Evolutionary conservation across 2,888 invertebrate genomes (phyloP), one percentile per base, ranked within the genome.

Genomic region (Steinernema hermaphroditum): DNA sequence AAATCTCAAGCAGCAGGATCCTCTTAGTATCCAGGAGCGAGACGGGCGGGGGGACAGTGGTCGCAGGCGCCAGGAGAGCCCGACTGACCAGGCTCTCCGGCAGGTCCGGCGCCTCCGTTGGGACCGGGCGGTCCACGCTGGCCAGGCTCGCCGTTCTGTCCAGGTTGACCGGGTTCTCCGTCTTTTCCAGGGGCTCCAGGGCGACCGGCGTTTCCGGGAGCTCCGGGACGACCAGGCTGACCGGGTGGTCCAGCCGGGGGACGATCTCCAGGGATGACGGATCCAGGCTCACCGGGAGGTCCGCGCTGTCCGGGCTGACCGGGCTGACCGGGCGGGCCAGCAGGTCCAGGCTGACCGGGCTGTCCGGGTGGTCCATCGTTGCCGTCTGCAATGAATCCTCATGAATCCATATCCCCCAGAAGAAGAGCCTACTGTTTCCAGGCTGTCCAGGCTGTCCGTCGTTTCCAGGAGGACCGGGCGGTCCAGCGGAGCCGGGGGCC

Each of bases 401-500:
- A 37, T n/a, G n/a, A n/a, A n/a, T n/a, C n/a, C n/a, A n/a, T n/a
- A 34, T 57, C 6, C 12, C 37, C 9, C 0, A 57, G 41, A n/a
- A 34, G 19, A 22, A 71, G 14, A 14, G 19, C 68, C 37, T 57
- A 77, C 76, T 80, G 69, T 75, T 77, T 72, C 85, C 85, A 1
- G 82, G 81, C 46, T 76, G 76, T 73, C 85, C 85, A n/a, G 82
- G 81, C 14, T 76, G 75, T 46, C 85, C 85, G 41, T 76, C 76
- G 54, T 78, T 77, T 69, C 80, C 79, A 32, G 79, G 77, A 27
- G 81, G 82, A 19, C 76, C 44, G 71, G 87, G 86, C 12, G 87
- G 90, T 32, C 93, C 93, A 0, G 93, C 91, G 86, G 93, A 93
- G 24, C 93, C 93, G 87, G 83, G 82, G 34, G 83, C 81, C 12